phyloP scores from a whole-genome alignment of 1,140 invertebrate species.

The Leptopilina clavipes region DNA sequence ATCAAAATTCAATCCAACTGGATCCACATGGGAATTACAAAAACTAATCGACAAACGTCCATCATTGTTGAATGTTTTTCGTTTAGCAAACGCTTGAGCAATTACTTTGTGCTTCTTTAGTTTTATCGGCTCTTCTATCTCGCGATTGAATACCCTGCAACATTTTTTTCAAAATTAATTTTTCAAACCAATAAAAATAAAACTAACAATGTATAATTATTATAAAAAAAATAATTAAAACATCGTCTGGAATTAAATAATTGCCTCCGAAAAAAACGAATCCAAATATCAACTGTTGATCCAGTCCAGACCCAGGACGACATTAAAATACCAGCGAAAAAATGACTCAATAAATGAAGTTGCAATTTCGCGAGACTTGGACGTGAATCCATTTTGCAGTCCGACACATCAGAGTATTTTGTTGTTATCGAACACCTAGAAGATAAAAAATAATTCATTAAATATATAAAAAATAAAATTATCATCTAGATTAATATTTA shows the following conservation, averaged over 20 bases:
- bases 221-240: background rate
- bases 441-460: constrained; percentile 33
- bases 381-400: constrained; percentile 80
- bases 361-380: constrained; percentile 89
- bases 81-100: constrained; percentile 90
- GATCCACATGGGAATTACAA: constrained; percentile 90
- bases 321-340: constrained; percentile 90
- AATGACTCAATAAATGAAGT: constrained; percentile 87
- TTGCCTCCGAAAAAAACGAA: constrained; percentile 87
- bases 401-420: constrained; percentile 70
- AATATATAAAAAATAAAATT: too few relatives aligned
- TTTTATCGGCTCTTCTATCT: constrained; percentile 82
- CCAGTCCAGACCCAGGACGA: constrained; percentile 94
- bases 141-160: constrained; percentile 75
- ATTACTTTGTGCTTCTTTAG: constrained; percentile 93
- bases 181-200: constrained; percentile 5
- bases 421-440: constrained; percentile 78
- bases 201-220: too few relatives aligned
- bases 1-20: constrained; percentile 91
- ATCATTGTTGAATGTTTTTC: constrained; percentile 88
- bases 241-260: constrained; percentile 72
- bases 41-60: constrained; percentile 91
- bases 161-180: background rate
- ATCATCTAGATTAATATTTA: too few relatives aligned
- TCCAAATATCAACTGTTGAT: constrained; percentile 88